Conservation (phyloP, 2,888 invertebrate genomes). For the Drosophila nr. fundita region DNA sequence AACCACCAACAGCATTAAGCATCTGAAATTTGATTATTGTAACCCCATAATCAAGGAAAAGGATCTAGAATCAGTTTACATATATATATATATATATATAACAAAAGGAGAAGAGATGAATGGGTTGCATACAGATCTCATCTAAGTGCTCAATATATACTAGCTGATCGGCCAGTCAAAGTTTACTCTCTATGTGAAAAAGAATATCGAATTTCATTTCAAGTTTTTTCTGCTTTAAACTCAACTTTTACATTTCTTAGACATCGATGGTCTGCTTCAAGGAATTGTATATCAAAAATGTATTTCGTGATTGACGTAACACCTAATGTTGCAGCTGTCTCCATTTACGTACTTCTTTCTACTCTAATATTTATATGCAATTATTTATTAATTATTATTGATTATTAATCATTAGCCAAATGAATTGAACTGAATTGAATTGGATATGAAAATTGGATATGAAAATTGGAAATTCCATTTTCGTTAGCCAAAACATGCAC, state of each 20-base stretch:
- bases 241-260: neutral
- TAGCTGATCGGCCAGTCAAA: neutral
- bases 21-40: conserved; percentile 27
- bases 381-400: neutral
- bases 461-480: conserved; percentile 35
- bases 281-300: neutral
- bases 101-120: neutral
- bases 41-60: conserved; percentile 29
- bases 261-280: neutral
- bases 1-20: conserved; percentile 10
- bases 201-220: neutral
- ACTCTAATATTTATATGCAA: neutral
- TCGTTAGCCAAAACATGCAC: conserved; percentile 27
- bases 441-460: neutral
- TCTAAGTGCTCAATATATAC: neutral
- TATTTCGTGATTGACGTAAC: neutral
- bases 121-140: neutral
- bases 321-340: neutral
- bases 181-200: too few species aligned
- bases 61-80: neutral
- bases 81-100: too few species aligned
- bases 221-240: neutral
- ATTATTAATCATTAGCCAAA: conserved; percentile 14
- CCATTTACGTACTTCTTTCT: neutral
- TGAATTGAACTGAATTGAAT: neutral